phyloP scores from a whole-genome alignment of 35 echinoderm and acorn worm genomes.

The Acanthaster planci region DNA sequence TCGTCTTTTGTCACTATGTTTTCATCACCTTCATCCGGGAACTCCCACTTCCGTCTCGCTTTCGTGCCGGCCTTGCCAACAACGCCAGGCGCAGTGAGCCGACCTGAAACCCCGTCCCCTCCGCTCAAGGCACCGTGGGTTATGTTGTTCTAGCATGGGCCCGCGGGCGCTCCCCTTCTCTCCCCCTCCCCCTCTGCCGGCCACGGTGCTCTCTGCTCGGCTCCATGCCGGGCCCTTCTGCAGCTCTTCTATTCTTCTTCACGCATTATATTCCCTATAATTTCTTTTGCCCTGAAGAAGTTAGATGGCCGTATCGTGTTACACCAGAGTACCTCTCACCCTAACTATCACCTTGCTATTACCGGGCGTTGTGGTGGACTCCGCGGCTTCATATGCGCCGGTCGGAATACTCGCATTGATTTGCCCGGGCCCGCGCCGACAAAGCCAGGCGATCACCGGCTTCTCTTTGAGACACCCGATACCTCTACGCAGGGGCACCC shows the following conservation, averaged over 20 bases:
- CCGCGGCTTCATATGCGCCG: conserved; percentile 13
- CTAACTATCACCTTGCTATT: conserved; percentile 18
- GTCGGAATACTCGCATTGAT: conserved; percentile 36
- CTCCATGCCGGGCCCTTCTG: not conserved
- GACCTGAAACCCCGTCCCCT: not conserved
- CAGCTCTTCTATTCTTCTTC: conserved; percentile 17
- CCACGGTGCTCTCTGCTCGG: not conserved
- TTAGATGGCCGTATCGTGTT: conserved; percentile 44
- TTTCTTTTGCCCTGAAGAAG: conserved; percentile 35
- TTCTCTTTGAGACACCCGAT: conserved; percentile 50
- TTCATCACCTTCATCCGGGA: conserved; percentile 21
- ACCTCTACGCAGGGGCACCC: conserved; percentile 7
- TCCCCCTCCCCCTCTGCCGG: not conserved
- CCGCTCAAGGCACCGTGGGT: not conserved
- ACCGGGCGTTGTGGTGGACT: conserved; percentile 11
- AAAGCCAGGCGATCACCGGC: conserved; percentile 34
- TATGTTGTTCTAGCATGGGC: not conserved
- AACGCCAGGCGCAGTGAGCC: not conserved
- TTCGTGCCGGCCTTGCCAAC: not conserved
- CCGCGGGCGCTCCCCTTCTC: too few relatives aligned
- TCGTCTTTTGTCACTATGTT: not conserved
- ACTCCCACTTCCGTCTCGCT: conserved; percentile 22
- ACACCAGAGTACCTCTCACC: conserved; percentile 14
- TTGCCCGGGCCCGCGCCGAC: conserved; percentile 24
- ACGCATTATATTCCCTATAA: conserved; percentile 47